Evolutionary conservation across 2,113 vertebrate species (phyloP).

Genomic region (Malurus elegans): DNA sequence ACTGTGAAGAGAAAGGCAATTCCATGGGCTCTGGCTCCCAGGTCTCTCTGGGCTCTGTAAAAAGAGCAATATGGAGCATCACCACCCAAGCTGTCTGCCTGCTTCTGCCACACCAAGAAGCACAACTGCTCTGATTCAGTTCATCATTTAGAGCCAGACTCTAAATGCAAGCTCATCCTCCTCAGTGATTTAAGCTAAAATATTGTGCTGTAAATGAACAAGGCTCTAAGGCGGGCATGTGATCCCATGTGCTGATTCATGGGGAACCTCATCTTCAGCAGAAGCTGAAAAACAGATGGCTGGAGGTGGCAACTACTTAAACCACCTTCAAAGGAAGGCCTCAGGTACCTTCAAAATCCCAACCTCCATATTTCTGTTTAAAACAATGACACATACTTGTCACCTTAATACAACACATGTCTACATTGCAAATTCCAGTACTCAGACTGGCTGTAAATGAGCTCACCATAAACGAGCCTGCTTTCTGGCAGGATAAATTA

Average conservation of each 20-base stretch:
- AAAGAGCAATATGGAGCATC: background rate
- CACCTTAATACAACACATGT: background rate
- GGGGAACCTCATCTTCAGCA: background rate
- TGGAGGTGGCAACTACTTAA: background rate
- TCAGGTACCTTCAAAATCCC: background rate
- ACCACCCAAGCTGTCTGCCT: background rate
- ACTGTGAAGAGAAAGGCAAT: background rate
- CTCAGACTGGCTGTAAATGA: slow-evolving; percentile 25
- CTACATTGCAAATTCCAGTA: background rate
- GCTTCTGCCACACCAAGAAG: background rate
- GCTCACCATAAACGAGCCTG: background rate
- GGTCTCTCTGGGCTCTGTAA: background rate
- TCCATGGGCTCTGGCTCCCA: background rate
- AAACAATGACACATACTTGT: background rate
- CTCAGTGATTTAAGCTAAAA: background rate
- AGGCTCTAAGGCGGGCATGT: background rate
- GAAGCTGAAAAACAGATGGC: background rate
- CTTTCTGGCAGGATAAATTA: slow-evolving; percentile 17
- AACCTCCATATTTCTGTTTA: background rate
- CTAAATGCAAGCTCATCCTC: background rate
- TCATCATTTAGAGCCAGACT: background rate
- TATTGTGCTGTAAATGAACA: background rate
- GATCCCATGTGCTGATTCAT: background rate
- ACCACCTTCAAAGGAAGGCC: background rate
- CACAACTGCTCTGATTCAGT: background rate